A percentile compares a stretch with the other conserved stretches of the same genome.
These are phyloP conservation scores for Dendrocincla tyrannina DNA, from an alignment of 2,797 vertebrate genomes.

Conservation along the genomic window DNA sequence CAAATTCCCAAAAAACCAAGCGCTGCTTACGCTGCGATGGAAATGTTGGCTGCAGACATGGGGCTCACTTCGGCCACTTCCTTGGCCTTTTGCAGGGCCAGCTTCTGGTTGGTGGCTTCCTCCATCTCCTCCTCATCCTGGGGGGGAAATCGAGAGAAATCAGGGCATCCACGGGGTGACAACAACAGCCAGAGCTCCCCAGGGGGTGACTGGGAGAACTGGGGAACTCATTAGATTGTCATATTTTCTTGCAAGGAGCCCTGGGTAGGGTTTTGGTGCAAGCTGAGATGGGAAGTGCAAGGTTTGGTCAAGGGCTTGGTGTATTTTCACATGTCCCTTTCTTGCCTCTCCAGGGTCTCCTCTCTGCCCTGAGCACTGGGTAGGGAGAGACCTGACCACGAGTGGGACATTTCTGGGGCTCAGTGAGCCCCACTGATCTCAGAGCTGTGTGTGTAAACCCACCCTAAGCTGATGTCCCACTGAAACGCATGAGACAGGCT, in stretches of 20 bases:
- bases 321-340: not conserved
- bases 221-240: not conserved
- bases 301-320: not conserved
- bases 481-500: not conserved
- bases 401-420: not conserved
- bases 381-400: not conserved
- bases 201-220: accelerated
- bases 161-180: not conserved
- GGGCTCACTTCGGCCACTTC: constrained; percentile 98
- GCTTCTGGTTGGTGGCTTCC: constrained; percentile 93
- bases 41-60: constrained; percentile 92
- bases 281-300: not conserved
- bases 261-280: too few species aligned
- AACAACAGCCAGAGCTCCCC: not conserved
- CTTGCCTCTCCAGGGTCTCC: not conserved
- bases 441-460: not conserved
- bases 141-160: not conserved
- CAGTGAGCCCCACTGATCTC: not conserved
- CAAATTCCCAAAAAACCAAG: not conserved
- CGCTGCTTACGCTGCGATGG: constrained; percentile 91
- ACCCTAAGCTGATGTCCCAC: not conserved
- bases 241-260: not conserved
- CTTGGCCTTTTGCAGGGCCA: constrained; percentile 93
- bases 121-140: constrained; percentile 98
- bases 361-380: not conserved